Percentiles rank a stretch among this genome's conserved stretches.
Evolutionary conservation across 2,797 vertebrate genomes (phyloP).

Genomic region (Todus mexicanus): DNA sequence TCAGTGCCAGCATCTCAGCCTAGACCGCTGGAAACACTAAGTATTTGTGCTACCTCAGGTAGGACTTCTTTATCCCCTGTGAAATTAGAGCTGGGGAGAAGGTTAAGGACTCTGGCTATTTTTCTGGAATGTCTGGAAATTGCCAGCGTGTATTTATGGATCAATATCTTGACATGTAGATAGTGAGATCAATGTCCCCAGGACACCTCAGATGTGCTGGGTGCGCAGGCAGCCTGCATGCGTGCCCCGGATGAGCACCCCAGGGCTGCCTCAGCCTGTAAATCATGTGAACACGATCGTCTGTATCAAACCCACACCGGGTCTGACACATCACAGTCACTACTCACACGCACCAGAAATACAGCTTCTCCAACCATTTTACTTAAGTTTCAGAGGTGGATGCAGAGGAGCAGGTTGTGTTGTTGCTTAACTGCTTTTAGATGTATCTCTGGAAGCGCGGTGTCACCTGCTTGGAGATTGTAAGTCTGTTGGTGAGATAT

Average conservation of each 20-base stretch:
- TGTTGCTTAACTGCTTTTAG: not conserved
- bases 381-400: not conserved
- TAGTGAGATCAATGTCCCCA: not conserved
- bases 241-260: not conserved
- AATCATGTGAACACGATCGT: fast-evolving
- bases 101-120: not conserved
- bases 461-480: not conserved
- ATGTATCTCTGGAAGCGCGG: fast-evolving
- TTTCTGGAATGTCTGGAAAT: not conserved
- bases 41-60: not conserved
- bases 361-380: not conserved
- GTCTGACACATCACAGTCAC: too few relatives aligned
- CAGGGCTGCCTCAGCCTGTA: fast-evolving
- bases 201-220: not conserved
- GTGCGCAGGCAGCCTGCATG: not conserved
- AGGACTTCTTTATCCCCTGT: not conserved
- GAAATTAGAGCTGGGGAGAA: not conserved
- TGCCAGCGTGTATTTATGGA: not conserved
- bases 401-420: not conserved
- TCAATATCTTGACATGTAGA: fast-evolving
- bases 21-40: not conserved
- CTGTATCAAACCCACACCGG: fast-evolving
- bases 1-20: not conserved
- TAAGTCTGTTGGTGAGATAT: not conserved
- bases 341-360: fast-evolving